phyloP scores from a whole-genome alignment of 2,888 invertebrate genomes.

The Panorpa germanica region DNA sequence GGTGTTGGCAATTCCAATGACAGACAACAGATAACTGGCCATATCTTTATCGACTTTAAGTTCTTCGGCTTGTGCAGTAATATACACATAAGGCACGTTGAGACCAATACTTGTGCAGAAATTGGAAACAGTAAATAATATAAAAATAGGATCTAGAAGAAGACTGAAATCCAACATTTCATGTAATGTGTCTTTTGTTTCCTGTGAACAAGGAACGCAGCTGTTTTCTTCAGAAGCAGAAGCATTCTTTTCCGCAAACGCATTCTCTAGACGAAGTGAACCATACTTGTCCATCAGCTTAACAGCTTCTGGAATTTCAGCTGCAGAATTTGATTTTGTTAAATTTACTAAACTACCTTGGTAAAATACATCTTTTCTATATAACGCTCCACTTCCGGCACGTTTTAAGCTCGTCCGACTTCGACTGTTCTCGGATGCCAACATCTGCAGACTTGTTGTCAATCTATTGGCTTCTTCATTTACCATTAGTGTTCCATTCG shows the following conservation, averaged over 20 bases:
- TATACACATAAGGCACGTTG: slow-evolving; percentile 82
- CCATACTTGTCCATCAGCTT: slow-evolving; percentile 21
- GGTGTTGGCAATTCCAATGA: slow-evolving; percentile 76
- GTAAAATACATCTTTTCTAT: slow-evolving; percentile 76
- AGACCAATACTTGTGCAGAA: slow-evolving; percentile 90
- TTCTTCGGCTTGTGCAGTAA: slow-evolving; percentile 50
- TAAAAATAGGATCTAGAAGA: slow-evolving; percentile 67
- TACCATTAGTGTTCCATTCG: slow-evolving; percentile 12
- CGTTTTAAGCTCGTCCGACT: slow-evolving; percentile 15
- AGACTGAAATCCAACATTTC: slow-evolving; percentile 78
- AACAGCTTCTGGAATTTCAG: slow-evolving; percentile 26
- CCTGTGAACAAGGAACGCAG: slow-evolving; percentile 45
- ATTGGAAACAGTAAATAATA: slow-evolving; percentile 83
- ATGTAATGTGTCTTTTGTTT: slow-evolving; percentile 47
- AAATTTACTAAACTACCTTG: slow-evolving; percentile 48
- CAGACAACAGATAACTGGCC: slow-evolving; percentile 53
- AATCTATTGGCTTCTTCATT: slow-evolving; percentile 24
- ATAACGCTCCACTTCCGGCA: slow-evolving; percentile 66
- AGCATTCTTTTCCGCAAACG: slow-evolving; percentile 14
- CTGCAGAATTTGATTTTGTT: slow-evolving; percentile 30
- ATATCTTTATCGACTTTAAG: slow-evolving; percentile 32
- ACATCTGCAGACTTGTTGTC: slow-evolving; percentile 51
- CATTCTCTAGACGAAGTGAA: slow-evolving; percentile 18
- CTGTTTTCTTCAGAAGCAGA: slow-evolving; percentile 21
- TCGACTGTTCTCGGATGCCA: slow-evolving; percentile 26